Base-by-base conservation (phyloP, 2,113 vertebrate species). In the Hippocampus zosterae region DNA sequence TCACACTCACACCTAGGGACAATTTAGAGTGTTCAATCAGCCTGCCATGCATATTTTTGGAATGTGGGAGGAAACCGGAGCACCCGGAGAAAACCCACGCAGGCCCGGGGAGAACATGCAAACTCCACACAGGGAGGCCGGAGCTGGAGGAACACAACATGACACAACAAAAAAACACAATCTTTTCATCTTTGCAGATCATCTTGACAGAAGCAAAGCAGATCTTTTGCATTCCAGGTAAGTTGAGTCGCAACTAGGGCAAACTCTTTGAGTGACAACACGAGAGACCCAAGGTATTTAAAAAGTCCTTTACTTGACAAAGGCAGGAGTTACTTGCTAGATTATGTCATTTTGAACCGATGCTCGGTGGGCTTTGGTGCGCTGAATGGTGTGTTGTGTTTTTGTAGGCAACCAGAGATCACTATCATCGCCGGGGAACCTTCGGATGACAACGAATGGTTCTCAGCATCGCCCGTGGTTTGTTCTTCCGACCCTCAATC, bases 361-460 rank as follows among this genome's bases (percentile, higher is more conserved):
- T 59, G 27, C 25, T 29, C 25, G 18, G 15, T 29, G 15, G 25
- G 29, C 53, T 73, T 59, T 44, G 13, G 25, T 33, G 3, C 40
- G 9, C 0, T 71, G 15, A 40, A 10, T 15, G 23, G 8, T 15
- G 1, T 40, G 19, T 10, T 67, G 27, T 72, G 70, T 29, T 73
- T 2, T 78, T 79, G 56, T 69, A 99, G 96, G 75, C 92, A 92
- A 57, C 95, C 95, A 18, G 94, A 96, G 91, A 97, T 97, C 88
- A 96, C 94, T 64, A 94, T 96, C 62, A 88, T 96, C 85, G 93
- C 96, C 50, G 94, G 94, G 50, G 94, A 97, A 78, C 94, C 94
- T 0, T 86, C 97, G 73, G 89, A 87, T 42, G 84, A 90, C 5
- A 88, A 91, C n/a, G 89, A 87, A 33, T 96, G 94, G 95, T 95